Evolutionary conservation across 1,140 invertebrate genomes (phyloP).

Genomic region (Leptinotarsa undecemlineata): DNA sequence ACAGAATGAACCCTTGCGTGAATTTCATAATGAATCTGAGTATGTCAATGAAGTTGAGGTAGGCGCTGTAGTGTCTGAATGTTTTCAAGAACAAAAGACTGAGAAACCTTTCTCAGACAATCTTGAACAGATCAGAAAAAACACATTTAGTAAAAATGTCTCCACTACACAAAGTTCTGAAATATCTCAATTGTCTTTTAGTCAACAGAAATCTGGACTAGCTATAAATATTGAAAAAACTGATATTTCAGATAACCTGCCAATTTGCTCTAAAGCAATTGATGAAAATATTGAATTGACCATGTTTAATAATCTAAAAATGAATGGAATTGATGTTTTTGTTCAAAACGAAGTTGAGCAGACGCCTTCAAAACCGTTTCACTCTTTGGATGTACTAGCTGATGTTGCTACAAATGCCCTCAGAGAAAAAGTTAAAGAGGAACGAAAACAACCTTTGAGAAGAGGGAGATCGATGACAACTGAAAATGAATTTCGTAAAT

Average conservation of each 20-base stretch:
- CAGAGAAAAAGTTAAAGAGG: background rate
- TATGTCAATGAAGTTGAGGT: background rate
- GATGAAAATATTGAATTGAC: background rate
- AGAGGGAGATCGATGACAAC: background rate
- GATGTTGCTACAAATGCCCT: background rate
- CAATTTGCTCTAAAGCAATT: no score
- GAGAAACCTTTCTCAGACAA: no score
- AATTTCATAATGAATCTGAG: constrained; percentile 3
- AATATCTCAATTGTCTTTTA: no score
- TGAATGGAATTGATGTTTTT: background rate
- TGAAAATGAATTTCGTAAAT: background rate
- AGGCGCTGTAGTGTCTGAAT: background rate
- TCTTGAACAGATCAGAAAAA: no score
- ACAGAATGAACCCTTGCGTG: background rate
- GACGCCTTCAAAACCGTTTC: background rate
- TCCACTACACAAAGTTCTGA: no score
- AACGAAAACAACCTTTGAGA: background rate
- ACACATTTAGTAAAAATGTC: no score
- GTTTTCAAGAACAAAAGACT: no score
- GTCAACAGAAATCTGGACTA: no score
- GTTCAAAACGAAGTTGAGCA: background rate
- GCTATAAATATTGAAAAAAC: no score
- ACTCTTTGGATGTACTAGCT: background rate
- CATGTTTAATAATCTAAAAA: background rate
- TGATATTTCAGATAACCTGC: no score